Conservation (phyloP, 2,113 vertebrate genomes). For the Cynocephalus volans region DNA sequence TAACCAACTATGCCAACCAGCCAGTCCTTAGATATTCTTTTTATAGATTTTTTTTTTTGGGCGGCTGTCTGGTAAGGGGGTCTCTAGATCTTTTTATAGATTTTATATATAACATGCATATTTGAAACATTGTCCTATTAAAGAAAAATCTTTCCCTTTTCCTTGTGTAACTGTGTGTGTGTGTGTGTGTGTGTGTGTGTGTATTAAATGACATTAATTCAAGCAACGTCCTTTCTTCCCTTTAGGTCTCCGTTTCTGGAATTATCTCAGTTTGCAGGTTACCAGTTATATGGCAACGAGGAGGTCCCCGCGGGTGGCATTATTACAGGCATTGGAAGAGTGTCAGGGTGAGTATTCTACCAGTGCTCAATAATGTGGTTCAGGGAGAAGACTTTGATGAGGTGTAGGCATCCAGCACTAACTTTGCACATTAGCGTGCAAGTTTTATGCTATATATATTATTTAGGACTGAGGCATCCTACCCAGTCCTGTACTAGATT, state of each 20-base stretch:
- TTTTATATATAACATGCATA: neutral
- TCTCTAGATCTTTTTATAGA: neutral
- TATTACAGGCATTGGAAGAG: conserved; percentile 96
- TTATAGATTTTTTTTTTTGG: no score
- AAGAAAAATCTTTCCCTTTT: neutral
- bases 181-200: neutral
- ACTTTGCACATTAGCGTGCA: neutral
- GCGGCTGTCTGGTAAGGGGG: no score
- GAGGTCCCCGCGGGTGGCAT: conserved; percentile 97
- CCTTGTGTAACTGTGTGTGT: neutral
- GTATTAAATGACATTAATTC: neutral
- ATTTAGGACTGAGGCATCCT: neutral
- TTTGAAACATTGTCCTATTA: neutral
- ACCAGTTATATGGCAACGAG: conserved; percentile 95
- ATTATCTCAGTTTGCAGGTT: conserved; percentile 98
- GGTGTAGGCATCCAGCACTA: neutral
- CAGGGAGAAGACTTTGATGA: neutral
- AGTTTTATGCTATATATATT: neutral
- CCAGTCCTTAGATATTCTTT: no score
- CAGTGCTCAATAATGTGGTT: neutral
- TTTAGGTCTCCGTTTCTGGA: conserved; percentile 96
- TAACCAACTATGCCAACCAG: no score
- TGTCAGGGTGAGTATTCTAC: conserved; percentile 93
- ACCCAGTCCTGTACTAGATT: neutral
- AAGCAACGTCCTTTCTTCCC: neutral